phyloP scores from a whole-genome alignment of 2,888 invertebrate species.

The Apeira syringaria region DNA sequence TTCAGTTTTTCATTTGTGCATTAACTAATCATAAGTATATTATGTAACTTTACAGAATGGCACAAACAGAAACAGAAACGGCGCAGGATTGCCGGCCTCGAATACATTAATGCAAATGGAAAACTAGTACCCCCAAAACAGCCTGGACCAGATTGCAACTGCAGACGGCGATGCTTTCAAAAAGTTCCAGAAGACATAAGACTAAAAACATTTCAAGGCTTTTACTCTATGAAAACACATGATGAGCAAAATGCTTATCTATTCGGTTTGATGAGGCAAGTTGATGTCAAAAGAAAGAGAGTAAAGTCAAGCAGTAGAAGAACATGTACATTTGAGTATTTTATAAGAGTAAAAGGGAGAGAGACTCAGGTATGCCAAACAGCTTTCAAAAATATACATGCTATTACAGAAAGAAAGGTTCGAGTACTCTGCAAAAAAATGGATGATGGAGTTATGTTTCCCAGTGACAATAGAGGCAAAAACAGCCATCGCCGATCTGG shows the following conservation, averaged over 20 bases:
- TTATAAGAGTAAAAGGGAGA: constrained; percentile 78
- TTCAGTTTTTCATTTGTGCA: no score
- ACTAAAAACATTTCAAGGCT: constrained; percentile 80
- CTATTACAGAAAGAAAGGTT: constrained; percentile 82
- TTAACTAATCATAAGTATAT: no score
- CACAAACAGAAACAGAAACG: constrained; percentile 84
- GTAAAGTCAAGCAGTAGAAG: constrained; percentile 79
- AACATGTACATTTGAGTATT: constrained; percentile 83
- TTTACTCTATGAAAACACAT: constrained; percentile 82
- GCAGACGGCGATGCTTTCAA: constrained; percentile 77
- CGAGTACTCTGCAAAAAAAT: constrained; percentile 82
- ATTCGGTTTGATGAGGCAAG: constrained; percentile 82
- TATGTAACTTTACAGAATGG: constrained; percentile 83
- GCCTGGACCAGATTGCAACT: constrained; percentile 81
- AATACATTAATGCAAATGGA: constrained; percentile 83
- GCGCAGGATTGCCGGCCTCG: constrained; percentile 78
- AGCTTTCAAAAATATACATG: constrained; percentile 84
- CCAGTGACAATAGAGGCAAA: constrained; percentile 81
- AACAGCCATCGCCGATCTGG: constrained; percentile 79
- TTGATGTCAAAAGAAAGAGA: constrained; percentile 82
- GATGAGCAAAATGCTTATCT: constrained; percentile 84
- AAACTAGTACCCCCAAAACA: constrained; percentile 80
- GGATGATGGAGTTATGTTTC: constrained; percentile 84
- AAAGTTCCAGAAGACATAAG: constrained; percentile 78
- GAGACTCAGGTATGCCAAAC: constrained; percentile 84